Evolutionary conservation across 2,888 invertebrate species (phyloP), one percentile per base, ranked within the genome.

Genomic region (Hoplodrina ambigua): DNA sequence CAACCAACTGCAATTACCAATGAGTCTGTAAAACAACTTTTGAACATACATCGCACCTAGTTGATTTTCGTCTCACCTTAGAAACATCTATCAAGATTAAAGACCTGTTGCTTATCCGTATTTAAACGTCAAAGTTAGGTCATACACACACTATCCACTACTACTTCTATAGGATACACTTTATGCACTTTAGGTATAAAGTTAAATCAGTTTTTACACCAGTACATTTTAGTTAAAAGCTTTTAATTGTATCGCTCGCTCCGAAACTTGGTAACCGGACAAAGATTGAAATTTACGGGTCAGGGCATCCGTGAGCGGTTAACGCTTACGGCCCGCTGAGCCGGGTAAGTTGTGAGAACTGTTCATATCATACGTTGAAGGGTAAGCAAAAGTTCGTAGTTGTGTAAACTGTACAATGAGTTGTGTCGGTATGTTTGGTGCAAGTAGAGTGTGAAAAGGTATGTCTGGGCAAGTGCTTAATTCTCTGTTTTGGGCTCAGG

Each of bases 241-340:
- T 58, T 80, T 30, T 75, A 80, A 80, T 75, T 75, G 57, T 62
- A 80, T 46, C 56, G 49, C 19, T 46, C 56, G 53, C 19, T 55
- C 25, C 25, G 11, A 59, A 75, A 75, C 60, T 75, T 61, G 80
- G 44, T 66, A 67, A 68, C 54, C 33, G 75, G 81, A 75, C 81
- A 75, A 75, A 75, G 81, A 75, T 75, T 80, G 68, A 75, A 75
- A 80, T 75, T 75, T 80, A 67, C 81, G 76, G 75, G 81, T 75
- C 75, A 75, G 8, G 5, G 75, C 59, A 13, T 60, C 58, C 37
- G 59, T 59, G 33, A 41, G 58, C 76, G 75, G 75, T 62, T 75
- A 75, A 75, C 75, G 69, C 75, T 75, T 61, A 68, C 75, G 11
- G 76, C 19, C 44, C 74, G 57, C 33, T 81, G 84, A 72, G 54